Evolutionary conservation across 2,888 invertebrate species (phyloP), one percentile per base, ranked within the genome.

Genomic region (Adineta ricciae): DNA sequence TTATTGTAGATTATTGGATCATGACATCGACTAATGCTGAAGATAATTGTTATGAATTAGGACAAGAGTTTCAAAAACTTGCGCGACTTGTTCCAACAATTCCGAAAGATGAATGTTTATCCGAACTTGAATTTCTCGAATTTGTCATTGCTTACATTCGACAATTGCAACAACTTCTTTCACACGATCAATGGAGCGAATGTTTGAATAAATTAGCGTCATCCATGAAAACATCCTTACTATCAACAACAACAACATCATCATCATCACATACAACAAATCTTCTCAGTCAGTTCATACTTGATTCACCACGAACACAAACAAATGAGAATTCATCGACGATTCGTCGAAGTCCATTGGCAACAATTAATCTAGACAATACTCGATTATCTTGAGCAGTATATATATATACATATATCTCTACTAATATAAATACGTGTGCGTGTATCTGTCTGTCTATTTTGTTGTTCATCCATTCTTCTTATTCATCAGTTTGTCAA

Each of bases 141-240:
- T 41, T 41, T 78, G 78, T 78, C 24, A 78, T 78, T 24, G 41
- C 24, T n/a, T 78, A 78, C 4, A 78, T 78, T 78, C 41, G 24
- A 41, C 41, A 78, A 78, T 19, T 78, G 41, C 78, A 78, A 78
- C 78, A 41, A 41, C 41, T 78, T n/a, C 41, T 78, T n/a, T 41
- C 38, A 41, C 24, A 41, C n/a, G 41, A 78, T 78, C 38, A 38
- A 41, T 78, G 41, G 41, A 78, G 41, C 41, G 41, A 78, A 78
- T n/a, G n/a, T 41, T 41, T 78, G n/a, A 41, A 78, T 78, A 78
- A 41, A 78, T 78, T 78, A 41, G 41, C 78, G n/a, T 38, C 78
- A 78, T 41, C 78, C 14, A 78, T 78, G 41, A 78, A 78, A 19
- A 41, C 21, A 24, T 78, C 78, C 11, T 19, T 36, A 36, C 32